Conservation (phyloP, 2,797 vertebrate genomes). For the Myotis findleyi region DNA sequence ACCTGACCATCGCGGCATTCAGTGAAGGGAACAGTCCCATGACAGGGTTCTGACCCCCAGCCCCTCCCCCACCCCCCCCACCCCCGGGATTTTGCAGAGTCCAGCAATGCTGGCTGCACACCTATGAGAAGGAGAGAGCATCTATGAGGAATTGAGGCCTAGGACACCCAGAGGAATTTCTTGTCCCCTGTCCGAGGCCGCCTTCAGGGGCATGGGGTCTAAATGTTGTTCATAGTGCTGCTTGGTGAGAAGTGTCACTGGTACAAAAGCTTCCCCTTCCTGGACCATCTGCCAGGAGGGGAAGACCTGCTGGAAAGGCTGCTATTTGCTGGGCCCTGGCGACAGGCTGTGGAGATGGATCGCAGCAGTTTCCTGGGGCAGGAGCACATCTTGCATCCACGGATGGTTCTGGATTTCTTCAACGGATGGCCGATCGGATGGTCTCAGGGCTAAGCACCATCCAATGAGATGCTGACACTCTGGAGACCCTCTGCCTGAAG, state of each 20-base stretch:
- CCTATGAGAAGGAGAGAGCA: constrained; percentile 11
- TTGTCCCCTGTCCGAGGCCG: constrained; percentile 31
- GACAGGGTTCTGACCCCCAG: constrained; percentile 54
- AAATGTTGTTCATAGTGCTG: constrained; percentile 70
- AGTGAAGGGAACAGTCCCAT: constrained; percentile 48
- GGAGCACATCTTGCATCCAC: constrained; percentile 92
- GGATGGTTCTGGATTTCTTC: constrained; percentile 95
- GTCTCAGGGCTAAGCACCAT: constrained; percentile 93
- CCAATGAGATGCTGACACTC: constrained; percentile 94
- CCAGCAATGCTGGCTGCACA: constrained; percentile 67
- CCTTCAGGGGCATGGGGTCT: constrained; percentile 70
- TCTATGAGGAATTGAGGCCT: constrained; percentile 61
- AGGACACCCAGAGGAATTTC: constrained; percentile 53
- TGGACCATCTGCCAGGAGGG: neutral
- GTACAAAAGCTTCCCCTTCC: constrained; percentile 56
- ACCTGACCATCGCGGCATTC: constrained; percentile 45
- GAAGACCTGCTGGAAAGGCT: neutral
- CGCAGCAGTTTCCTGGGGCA: constrained; percentile 90
- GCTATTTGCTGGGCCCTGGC: constrained; percentile 89
- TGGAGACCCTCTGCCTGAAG: constrained; percentile 93
- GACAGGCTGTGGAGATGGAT: constrained; percentile 94
- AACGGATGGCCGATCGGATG: constrained; percentile 94
- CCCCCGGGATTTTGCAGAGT: constrained; percentile 68
- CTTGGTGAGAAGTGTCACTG: constrained; percentile 64
- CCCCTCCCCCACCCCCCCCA: constrained; percentile 42